Evolutionary conservation across 2,113 vertebrate species (phyloP), one percentile per base, ranked within the genome.

Genomic region (Callaeas wilsoni): DNA sequence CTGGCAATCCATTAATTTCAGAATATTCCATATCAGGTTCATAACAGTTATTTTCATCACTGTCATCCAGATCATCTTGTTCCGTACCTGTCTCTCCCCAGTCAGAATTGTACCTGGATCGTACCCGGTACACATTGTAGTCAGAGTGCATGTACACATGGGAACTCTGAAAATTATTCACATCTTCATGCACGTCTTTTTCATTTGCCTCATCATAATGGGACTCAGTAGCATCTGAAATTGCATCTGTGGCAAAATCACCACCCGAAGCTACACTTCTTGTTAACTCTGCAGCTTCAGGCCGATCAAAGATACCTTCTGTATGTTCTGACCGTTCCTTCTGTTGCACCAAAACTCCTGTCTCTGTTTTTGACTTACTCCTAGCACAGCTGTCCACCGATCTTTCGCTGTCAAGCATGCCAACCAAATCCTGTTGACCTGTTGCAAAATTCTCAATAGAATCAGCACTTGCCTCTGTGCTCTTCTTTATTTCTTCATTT

Each of bases 51-150:
- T 98, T 98, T 74, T 99, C 99, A 35, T 99, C 99, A 47, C 98
- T 99, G 15, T 99, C 99, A 68, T 99, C 98, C 93, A 99, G 98
- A 74, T 99, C 99, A 63, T 99, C 99, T 8, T 98, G 98, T 59
- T 99, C 99, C 0, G 99, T 99, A 95, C 98, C 99, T 77, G 99
- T 99, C 96, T 99, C 99, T 65, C 98, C 99, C 99, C 99, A 99
- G 73, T 99, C 99, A 50, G 99, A 98, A 95, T 98, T 98, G 83
- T 98, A 98, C 71, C 98, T 97, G 26, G 98, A 98, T 49, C 98
- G 97, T 41, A 98, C 98, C 68, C 98, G 98, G 87, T 99, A 99
- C 7, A 99, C 98, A 3, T 98, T 99, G 59, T 99, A 99, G 79
- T 99, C 99, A 85, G 97, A 97, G 29, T 98, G 97, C 97, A 97